These are phyloP conservation scores for Papilio polytes DNA, from an alignment of 1,140 invertebrate genomes.

Conservation along the genomic window DNA sequence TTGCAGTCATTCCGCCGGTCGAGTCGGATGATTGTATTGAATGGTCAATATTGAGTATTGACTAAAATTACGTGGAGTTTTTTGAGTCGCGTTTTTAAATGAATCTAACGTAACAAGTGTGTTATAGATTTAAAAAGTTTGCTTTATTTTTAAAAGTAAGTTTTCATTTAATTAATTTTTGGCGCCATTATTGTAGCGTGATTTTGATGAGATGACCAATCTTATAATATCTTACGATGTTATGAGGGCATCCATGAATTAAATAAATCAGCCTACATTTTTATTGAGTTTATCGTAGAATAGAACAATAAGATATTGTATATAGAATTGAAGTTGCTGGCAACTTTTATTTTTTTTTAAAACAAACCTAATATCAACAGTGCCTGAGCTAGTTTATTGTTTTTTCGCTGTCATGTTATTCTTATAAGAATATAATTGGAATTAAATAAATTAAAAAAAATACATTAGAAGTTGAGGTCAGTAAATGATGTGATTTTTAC, in stretches of 20 bases:
- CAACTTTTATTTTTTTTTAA: too few relatives aligned
- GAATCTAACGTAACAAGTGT: not conserved
- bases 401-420: not conserved
- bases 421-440: not conserved
- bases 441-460: too few relatives aligned
- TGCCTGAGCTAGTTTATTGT: too few relatives aligned
- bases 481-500: too few relatives aligned
- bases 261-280: not conserved
- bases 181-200: not conserved
- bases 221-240: not conserved
- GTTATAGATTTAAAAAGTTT: not conserved
- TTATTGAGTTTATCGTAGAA: not conserved
- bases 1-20: conserved; percentile 22
- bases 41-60: conserved; percentile 2
- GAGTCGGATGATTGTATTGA: conserved; percentile 1
- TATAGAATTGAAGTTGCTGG: too few relatives aligned
- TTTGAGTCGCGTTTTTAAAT: not conserved
- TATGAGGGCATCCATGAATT: not conserved
- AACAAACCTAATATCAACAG: too few relatives aligned
- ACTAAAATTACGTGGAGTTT: not conserved
- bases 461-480: too few relatives aligned
- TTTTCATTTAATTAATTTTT: conserved; percentile 2
- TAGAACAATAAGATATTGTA: not conserved
- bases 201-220: not conserved
- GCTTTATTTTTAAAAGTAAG: not conserved